phyloP scores from a whole-genome alignment of 2,113 vertebrate species.

The Ellobius talpinus region DNA sequence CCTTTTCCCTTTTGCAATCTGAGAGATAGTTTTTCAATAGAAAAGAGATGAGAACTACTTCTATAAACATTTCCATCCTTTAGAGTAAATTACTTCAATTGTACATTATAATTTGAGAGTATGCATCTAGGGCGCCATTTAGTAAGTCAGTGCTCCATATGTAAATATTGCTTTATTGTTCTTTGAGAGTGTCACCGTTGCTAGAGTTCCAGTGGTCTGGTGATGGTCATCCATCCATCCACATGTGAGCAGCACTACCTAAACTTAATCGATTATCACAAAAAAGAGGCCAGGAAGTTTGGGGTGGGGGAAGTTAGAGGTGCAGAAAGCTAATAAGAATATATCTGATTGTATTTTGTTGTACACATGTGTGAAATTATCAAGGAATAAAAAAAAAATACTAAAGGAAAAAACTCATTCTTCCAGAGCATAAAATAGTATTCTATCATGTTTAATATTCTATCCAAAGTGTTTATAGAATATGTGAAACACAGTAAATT shows the following conservation, averaged over 20 bases:
- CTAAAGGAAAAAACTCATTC: neutral
- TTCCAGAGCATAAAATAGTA: neutral
- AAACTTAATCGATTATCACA: neutral
- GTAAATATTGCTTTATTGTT: neutral
- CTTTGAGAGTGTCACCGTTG: no score
- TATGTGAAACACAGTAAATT: neutral
- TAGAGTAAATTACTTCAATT: neutral
- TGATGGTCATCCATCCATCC: no score
- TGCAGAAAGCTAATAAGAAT: no score
- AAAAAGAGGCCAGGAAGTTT: neutral
- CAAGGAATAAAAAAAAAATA: neutral
- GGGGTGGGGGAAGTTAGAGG: neutral
- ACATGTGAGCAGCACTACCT: no score
- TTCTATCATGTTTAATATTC: neutral
- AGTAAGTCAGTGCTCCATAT: neutral
- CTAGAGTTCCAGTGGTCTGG: no score
- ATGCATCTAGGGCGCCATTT: neutral
- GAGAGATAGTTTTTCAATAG: neutral
- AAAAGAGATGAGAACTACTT: neutral
- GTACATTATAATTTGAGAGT: neutral
- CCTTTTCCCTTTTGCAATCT: neutral
- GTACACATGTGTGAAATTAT: neutral
- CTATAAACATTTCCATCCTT: conserved; percentile 5
- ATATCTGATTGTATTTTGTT: neutral
- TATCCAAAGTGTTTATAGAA: neutral